Conservation (phyloP, 2,113 vertebrate species). For the Athene cunicularia region DNA sequence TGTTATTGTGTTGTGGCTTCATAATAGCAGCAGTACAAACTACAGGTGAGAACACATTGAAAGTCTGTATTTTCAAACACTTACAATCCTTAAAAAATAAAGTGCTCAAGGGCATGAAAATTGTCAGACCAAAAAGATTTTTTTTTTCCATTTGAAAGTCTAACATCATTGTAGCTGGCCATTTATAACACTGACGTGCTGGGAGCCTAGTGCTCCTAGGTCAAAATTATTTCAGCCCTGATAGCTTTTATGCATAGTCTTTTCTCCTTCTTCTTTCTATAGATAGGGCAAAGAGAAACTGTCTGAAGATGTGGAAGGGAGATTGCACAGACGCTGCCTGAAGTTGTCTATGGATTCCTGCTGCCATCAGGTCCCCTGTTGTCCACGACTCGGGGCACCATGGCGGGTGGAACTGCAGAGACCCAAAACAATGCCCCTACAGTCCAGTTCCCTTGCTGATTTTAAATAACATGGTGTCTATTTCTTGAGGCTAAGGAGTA, state of each 20-base stretch:
- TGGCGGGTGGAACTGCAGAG: fast-evolving
- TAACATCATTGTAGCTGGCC: not conserved
- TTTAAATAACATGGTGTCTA: not conserved
- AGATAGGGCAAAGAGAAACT: fast-evolving
- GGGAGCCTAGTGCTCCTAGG: not conserved
- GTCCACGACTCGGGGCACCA: not conserved
- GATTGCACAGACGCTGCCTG: not conserved
- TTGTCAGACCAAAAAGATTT: not conserved
- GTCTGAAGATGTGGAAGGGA: not conserved
- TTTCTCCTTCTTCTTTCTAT: not conserved
- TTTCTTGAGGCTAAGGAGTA: not conserved
- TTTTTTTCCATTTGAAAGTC: not conserved
- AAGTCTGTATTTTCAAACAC: not conserved
- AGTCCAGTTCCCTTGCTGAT: not conserved
- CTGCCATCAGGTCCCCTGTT: not conserved
- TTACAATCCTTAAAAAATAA: not conserved
- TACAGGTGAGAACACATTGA: not conserved
- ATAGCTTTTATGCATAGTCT: not conserved
- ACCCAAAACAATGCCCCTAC: not conserved
- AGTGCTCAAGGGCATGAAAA: not conserved
- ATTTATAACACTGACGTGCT: not conserved
- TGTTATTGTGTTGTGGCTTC: not conserved
- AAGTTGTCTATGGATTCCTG: fast-evolving
- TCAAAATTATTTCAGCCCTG: not conserved
- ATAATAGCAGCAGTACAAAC: not conserved